Evolutionary conservation across 2,888 invertebrate species (phyloP), one percentile per base, ranked within the genome.

Genomic region (Diarsia dahlii): DNA sequence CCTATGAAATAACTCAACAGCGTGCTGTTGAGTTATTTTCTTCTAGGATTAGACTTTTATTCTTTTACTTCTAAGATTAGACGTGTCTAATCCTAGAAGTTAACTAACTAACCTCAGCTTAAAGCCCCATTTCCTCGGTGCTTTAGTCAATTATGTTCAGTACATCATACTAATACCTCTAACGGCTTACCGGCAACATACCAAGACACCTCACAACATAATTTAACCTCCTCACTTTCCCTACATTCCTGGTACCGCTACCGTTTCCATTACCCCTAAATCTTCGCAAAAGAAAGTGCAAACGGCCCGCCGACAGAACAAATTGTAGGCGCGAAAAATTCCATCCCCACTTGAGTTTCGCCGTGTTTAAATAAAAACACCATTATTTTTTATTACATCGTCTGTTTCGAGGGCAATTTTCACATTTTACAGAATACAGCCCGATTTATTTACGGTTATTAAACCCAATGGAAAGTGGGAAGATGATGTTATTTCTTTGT

Each of bases 321-420:
- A 90, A 90, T 88, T 89, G 87, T 88, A 91, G 91, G 89, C 91
- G 90, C 80, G 87, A 90, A 90, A 90, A 91, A 90, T 87, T 90
- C 86, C 84, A 84, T 78, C 78, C 75, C 82, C 82, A 85, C 89
- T 88, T 78, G 81, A 84, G 80, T 54, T 58, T 71, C 77, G 45
- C 71, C 79, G 81, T 72, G 80, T 87, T 90, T 87, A 85, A 90
- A 91, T 91, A 91, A 89, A 89, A 88, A 87, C 48, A 79, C 84
- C 78, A 86, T 89, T 90, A 88, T 86, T 88, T 90, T 88, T 88
- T 88, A 88, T 86, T 78, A 75, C 74, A 76, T 72, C 65, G 76
- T 68, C 77, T 46, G 71, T 82, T 87, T 79, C 48, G 75, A 71
- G 70, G 81, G 88, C 74, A 86, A 87, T 87, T 80, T 87, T 78